These are phyloP conservation scores for Dryas iulia DNA, from an alignment of 1,140 invertebrate species.

Conservation along the genomic window DNA sequence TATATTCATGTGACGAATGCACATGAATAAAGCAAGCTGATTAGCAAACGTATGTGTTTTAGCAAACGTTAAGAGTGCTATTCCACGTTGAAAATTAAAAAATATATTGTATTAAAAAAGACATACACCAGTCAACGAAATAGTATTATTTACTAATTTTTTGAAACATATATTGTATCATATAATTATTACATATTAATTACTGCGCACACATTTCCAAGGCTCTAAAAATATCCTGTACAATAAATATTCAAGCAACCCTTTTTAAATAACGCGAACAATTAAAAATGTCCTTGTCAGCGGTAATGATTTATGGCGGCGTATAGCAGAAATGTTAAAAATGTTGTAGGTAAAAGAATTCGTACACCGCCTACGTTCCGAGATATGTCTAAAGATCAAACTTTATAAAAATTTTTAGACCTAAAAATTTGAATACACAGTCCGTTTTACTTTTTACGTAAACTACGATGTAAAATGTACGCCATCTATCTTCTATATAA, in stretches of 20 bases:
- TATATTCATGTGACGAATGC: too few species aligned
- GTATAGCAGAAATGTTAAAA: slow-evolving; percentile 17
- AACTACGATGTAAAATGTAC: neutral
- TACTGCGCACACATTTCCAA: neutral
- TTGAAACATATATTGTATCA: too few species aligned
- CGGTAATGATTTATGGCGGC: slow-evolving; percentile 26
- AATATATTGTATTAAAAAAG: too few species aligned
- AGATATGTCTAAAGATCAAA: neutral
- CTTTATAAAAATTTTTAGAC: neutral
- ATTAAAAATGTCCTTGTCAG: slow-evolving; percentile 40
- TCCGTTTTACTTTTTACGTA: neutral
- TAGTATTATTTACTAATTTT: too few species aligned
- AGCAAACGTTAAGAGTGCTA: too few species aligned
- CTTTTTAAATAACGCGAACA: slow-evolving; percentile 27
- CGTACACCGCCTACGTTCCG: neutral
- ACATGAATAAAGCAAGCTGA: too few species aligned
- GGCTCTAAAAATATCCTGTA: slow-evolving; percentile 3
- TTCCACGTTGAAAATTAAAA: too few species aligned
- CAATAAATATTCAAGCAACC: slow-evolving; percentile 16
- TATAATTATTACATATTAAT: neutral
- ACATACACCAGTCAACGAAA: too few species aligned
- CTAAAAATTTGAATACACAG: neutral
- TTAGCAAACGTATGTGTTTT: too few species aligned
- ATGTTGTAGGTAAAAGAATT: neutral
- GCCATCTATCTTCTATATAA: too few species aligned